Percentiles rank a stretch among this genome's conserved stretches.
Conservation (phyloP, 2,113 vertebrate species). For the Alligator mississippiensis region DNA sequence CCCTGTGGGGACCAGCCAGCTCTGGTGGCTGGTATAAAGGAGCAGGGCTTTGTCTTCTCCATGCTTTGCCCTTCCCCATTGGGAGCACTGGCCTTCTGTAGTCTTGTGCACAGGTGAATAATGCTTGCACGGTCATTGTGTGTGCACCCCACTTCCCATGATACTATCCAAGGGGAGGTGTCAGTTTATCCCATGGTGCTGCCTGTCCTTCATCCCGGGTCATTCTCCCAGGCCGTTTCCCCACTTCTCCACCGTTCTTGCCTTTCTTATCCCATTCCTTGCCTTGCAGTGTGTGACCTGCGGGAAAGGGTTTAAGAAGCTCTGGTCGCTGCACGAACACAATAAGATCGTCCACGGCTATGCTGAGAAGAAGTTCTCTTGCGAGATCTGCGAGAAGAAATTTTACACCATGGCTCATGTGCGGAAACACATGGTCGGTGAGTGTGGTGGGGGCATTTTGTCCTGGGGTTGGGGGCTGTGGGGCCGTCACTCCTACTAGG, state of each 20-base stretch:
- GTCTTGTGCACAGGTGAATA: background rate
- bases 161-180: background rate
- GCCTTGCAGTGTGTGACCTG: conserved; percentile 89
- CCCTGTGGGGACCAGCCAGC: background rate
- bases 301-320: conserved; percentile 96
- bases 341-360: conserved; percentile 96
- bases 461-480: background rate
- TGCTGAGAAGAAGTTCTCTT: conserved; percentile 95
- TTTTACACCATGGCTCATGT: conserved; percentile 98
- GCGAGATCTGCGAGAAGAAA: conserved; percentile 97
- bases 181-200: background rate
- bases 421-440: conserved; percentile 98
- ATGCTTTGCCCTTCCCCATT: background rate
- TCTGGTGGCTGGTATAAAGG: background rate
- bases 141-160: background rate
- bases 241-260: background rate
- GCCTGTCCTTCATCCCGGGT: background rate
- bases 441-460: conserved; percentile 68
- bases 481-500: background rate
- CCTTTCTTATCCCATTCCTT: background rate
- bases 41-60: background rate
- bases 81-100: background rate
- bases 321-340: conserved; percentile 94
- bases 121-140: too few relatives aligned
- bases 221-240: fast-evolving